A percentile compares a stretch with the other conserved stretches of the same genome.
phyloP scores from a whole-genome alignment of 2,888 invertebrate genomes.

The Eupsilia transversa region DNA sequence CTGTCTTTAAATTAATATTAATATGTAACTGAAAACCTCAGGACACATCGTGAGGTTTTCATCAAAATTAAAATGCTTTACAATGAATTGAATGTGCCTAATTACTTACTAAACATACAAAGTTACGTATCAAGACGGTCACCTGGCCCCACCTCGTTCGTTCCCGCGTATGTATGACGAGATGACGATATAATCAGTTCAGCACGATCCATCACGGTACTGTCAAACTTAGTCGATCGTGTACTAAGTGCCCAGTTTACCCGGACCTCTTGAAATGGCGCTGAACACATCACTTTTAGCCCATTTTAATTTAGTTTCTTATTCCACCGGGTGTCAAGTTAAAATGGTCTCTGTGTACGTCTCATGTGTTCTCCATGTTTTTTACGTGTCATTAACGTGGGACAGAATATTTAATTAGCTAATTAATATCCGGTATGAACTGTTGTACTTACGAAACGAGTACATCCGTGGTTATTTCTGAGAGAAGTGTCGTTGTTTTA shows the following conservation, averaged over 20 bases:
- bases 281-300: neutral
- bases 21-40: no score
- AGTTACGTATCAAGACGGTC: slow-evolving; percentile 9
- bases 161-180: slow-evolving; percentile 58
- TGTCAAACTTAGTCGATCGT: slow-evolving; percentile 78
- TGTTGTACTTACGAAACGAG: slow-evolving; percentile 50
- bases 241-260: slow-evolving; percentile 59
- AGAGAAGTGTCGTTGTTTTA: slow-evolving; percentile 28
- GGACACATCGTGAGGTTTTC: no score
- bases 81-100: no score
- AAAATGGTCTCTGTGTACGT: slow-evolving; percentile 30
- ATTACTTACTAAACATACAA: slow-evolving; percentile 22
- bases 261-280: slow-evolving; percentile 18
- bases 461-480: slow-evolving; percentile 50
- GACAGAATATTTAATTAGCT: slow-evolving; percentile 74
- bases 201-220: slow-evolving; percentile 80
- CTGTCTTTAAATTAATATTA: no score
- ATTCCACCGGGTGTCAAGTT: neutral
- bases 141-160: slow-evolving; percentile 33
- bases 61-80: no score
- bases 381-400: slow-evolving; percentile 72
- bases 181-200: slow-evolving; percentile 74
- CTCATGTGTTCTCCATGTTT: slow-evolving; percentile 68
- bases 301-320: neutral
- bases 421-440: slow-evolving; percentile 68